Evolutionary conservation across 2,888 invertebrate genomes (phyloP).

Genomic region (Papilio demoleus): DNA sequence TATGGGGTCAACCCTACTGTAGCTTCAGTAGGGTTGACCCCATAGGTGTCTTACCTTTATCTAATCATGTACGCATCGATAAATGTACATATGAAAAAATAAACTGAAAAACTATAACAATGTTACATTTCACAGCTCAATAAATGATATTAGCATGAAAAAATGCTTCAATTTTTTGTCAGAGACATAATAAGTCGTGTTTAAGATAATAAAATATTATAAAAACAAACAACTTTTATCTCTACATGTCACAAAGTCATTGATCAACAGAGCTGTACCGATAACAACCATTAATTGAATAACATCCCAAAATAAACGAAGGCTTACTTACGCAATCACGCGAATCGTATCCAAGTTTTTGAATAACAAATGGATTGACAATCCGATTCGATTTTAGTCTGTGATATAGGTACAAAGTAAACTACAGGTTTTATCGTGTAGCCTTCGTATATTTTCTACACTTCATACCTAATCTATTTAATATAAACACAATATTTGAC

Average conservation of each 20-base stretch:
- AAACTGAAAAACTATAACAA: not conserved
- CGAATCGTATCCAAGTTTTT: not conserved
- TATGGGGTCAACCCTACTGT: too few relatives aligned
- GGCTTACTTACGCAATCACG: constrained; percentile 39
- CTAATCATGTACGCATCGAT: too few relatives aligned
- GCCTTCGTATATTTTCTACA: not conserved
- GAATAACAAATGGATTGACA: not conserved
- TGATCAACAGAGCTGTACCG: constrained; percentile 43
- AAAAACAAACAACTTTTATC: constrained; percentile 24
- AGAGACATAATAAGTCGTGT: not conserved
- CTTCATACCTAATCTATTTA: too few relatives aligned
- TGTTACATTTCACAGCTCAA: not conserved
- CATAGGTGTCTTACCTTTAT: too few relatives aligned
- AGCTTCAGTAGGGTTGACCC: too few relatives aligned
- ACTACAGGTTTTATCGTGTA: not conserved
- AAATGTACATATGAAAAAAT: too few relatives aligned
- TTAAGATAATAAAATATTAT: constrained; percentile 18
- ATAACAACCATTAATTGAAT: constrained; percentile 54
- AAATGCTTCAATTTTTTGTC: not conserved
- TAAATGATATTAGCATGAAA: too few relatives aligned
- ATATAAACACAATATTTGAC: too few relatives aligned
- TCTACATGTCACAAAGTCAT: constrained; percentile 17
- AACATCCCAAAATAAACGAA: constrained; percentile 48
- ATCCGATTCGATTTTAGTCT: constrained; percentile 2
- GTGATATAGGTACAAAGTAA: constrained; percentile 9